phyloP scores from a whole-genome alignment of 37 sponge, comb jelly and placozoan genomes.

The Mnemiopsis leidyi region DNA sequence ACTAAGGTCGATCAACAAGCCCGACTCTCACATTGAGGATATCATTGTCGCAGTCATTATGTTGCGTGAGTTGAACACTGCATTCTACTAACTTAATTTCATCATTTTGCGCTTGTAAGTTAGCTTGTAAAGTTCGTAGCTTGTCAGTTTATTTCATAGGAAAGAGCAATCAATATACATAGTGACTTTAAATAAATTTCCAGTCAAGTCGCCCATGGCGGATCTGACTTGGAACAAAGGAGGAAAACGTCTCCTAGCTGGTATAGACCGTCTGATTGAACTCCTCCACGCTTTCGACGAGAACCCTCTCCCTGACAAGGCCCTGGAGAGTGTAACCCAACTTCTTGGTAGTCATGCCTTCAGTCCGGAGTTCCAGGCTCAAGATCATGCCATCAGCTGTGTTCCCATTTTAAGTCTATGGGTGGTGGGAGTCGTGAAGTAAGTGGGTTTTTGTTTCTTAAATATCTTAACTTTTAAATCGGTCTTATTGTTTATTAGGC shows the following conservation, averaged over 20 bases:
- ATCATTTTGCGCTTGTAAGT: too few species aligned
- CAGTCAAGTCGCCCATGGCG: slow-evolving; percentile 79
- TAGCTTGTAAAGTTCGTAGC: too few species aligned
- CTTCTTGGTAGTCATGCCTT: slow-evolving; percentile 64
- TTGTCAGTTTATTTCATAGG: too few species aligned
- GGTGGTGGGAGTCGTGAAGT: slow-evolving; percentile 58
- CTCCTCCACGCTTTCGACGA: slow-evolving; percentile 45
- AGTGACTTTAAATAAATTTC: too few species aligned
- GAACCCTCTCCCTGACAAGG: slow-evolving; percentile 57
- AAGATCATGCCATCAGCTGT: slow-evolving; percentile 58
- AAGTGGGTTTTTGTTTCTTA: too few species aligned
- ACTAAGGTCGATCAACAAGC: slow-evolving; percentile 72
- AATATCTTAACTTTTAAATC: too few species aligned
- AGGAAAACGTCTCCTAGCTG: slow-evolving; percentile 90
- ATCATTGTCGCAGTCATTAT: slow-evolving; percentile 81
- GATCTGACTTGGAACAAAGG: slow-evolving; percentile 95
- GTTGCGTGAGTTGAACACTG: too few species aligned
- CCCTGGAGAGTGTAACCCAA: slow-evolving; percentile 61
- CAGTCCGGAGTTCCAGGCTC: slow-evolving; percentile 22
- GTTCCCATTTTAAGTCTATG: slow-evolving; percentile 46
- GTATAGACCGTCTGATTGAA: slow-evolving; percentile 73
- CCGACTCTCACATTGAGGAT: slow-evolving; percentile 75
- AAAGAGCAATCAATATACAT: too few species aligned
- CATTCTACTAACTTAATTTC: too few species aligned
- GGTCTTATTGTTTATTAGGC: too few species aligned